Base-by-base conservation (phyloP, 2,113 vertebrate genomes). In the Neogale vison region DNA sequence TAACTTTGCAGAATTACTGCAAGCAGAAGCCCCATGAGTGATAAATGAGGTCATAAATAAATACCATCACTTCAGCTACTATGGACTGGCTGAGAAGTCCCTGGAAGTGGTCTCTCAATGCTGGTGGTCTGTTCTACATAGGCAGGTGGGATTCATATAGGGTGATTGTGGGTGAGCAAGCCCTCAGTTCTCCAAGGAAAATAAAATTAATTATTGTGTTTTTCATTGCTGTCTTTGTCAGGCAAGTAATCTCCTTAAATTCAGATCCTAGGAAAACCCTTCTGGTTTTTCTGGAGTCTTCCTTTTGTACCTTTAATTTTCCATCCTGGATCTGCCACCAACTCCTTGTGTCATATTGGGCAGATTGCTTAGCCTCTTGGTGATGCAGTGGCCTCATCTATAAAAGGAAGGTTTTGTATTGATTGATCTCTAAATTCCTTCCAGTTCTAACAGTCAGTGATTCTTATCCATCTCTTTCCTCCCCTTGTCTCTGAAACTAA, bases 381-480 rank as follows among this genome's bases (percentile, higher is more conserved):
- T 59, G 10, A 45, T 10, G 3, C 6, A 23, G 4, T 81, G 36
- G 69, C 14, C 57, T 89, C n/a, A 36, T 79, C 55, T 36, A 2
- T 69, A 89, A 45, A 82, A 3, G 24, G 23, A 72, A 88, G 4
- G 1, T 85, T 81, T 88, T 14, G 15, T 76, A 61, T 29, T 42
- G 59, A 84, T 82, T 88, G 8, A 39, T 65, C 59, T 88, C 79
- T 67, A 80, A 45, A 2, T 92, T 79, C 31, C 45, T 81, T 85
- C 81, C 23, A 63, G 47, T 88, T 80, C 50, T 31, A 72, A 36
- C 50, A 29, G 31, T 61, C 29, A 90, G 1, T 57, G 10, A 42
- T 91, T 83, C 61, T 91, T 65, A 84, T 52, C 81, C 72, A 89
- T 55, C 17, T 93, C 42, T 85, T 91, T 81, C 74, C 88, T 74